Conservation (phyloP, 1,140 invertebrate species). For the Leptinotarsa defecta region DNA sequence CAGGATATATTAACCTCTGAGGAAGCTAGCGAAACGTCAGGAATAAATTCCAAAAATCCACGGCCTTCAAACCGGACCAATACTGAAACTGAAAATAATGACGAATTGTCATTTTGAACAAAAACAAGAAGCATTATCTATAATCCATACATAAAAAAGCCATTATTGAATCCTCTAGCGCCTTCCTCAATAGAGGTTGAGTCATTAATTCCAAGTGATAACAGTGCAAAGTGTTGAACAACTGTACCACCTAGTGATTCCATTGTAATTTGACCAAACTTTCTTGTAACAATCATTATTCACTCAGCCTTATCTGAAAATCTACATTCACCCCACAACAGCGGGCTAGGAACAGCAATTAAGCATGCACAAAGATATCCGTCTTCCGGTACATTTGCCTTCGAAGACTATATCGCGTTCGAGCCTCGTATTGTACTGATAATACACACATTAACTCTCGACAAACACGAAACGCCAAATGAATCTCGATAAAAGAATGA, state of each 20-base stretch:
- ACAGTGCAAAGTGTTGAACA: not conserved
- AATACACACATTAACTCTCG: constrained; percentile 48
- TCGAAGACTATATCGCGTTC: constrained; percentile 50
- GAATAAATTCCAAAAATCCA: too few species aligned
- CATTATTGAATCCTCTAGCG: too few species aligned
- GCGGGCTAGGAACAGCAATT: constrained; percentile 50
- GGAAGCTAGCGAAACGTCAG: too few species aligned
- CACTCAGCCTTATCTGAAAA: constrained; percentile 41
- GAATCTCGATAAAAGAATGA: constrained; percentile 19
- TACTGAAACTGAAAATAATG: too few species aligned
- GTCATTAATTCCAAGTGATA: constrained; percentile 1
- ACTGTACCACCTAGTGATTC: constrained; percentile 32
- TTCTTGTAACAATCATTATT: constrained; percentile 46
- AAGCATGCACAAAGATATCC: constrained; percentile 54
- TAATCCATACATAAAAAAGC: too few species aligned
- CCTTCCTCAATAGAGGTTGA: too few species aligned
- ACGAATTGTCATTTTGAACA: too few species aligned
- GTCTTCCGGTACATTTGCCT: constrained; percentile 52
- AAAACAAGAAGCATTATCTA: too few species aligned
- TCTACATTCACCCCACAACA: constrained; percentile 36
- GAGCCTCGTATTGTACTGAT: constrained; percentile 47
- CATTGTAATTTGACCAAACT: constrained; percentile 45
- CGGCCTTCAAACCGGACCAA: too few species aligned
- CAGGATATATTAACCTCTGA: too few species aligned
- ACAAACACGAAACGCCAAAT: constrained; percentile 40